Evolutionary conservation across 30 jellyfish, hydroid and myxozoan genomes (phyloP), one percentile per base, ranked within the genome.

Genomic region (Clytia hemisphaerica): DNA sequence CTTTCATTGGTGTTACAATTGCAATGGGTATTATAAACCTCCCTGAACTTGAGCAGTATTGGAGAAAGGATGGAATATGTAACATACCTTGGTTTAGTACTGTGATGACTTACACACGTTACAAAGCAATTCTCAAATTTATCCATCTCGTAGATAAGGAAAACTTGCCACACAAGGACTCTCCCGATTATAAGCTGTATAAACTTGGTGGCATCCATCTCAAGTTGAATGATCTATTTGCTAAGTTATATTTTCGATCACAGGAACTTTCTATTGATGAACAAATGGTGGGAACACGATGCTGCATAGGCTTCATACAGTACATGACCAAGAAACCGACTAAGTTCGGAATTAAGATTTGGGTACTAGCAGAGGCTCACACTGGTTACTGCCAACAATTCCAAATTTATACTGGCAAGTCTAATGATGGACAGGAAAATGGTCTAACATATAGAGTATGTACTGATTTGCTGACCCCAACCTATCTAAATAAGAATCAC

Each of bases 381-480:
- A 3, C 71, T 2, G 86, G 86, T 14, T 70, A 70, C 44, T 70
- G 82, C 54, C 29, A 27, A 32, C 82, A 53, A 34, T 53, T 70
- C 73, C 82, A 70, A 29, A 53, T 70, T 2, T 46, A 47, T 0
- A 70, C 84, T 24, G 84, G 84, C 21, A 73, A 58, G 38, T 10
- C 75, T 12, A 60, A 26, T 35, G 61, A 37, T 24, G 76, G 45
- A 22, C 33, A 29, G 3, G 72, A 70, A 53, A 58, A 70, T 51
- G 82, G 60, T 18, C 72, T 70, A n/a, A 31, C 82, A 70, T 61
- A 75, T 45, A 61, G 88, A 44, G 83, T 75, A 25, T 80, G 47
- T 28, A 60, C 33, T 75, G 88, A 75, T 29, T 61, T 61, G 14
- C 61, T 75, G 80, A 19, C 61, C n/a, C n/a, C n/a, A n/a, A n/a